phyloP scores from a whole-genome alignment of 1,140 invertebrate species.

The Panulirus ornatus region DNA sequence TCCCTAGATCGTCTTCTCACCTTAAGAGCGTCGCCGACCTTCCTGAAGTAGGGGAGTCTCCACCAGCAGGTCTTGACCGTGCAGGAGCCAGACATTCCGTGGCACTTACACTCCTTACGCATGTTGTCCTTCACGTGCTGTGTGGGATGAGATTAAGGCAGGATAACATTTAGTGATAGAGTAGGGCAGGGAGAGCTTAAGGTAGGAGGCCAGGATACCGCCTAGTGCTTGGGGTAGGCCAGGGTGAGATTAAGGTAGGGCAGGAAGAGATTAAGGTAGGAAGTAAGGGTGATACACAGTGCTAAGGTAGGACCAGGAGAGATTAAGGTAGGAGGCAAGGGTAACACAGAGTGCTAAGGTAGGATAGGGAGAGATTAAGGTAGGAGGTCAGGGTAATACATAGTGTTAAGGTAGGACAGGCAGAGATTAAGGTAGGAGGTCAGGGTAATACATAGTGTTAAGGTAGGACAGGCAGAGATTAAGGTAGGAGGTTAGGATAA shows the following conservation, averaged over 20 bases:
- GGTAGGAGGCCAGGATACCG: too few species aligned
- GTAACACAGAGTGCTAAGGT: background rate
- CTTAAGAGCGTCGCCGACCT: slow-evolving; percentile 82
- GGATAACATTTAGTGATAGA: background rate
- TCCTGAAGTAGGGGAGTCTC: slow-evolving; percentile 81
- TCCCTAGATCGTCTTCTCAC: background rate
- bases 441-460: too few species aligned
- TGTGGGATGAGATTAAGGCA: background rate
- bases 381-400: too few species aligned
- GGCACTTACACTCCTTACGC: slow-evolving; percentile 83
- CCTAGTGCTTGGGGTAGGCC: too few species aligned
- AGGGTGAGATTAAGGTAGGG: background rate
- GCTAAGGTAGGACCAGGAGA: too few species aligned
- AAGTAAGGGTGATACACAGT: background rate
- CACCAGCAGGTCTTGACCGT: slow-evolving; percentile 81
- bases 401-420: too few species aligned
- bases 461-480: too few species aligned
- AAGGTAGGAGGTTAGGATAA: background rate
- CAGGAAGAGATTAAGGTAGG: background rate
- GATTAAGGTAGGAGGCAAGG: background rate
- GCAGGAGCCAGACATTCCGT: slow-evolving; percentile 81
- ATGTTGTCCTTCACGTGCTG: slow-evolving; percentile 80
- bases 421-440: background rate
- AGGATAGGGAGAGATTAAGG: background rate
- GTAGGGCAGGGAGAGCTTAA: background rate